phyloP scores from a whole-genome alignment of 2,888 invertebrate genomes.

The Microctonus aethiopoides region DNA sequence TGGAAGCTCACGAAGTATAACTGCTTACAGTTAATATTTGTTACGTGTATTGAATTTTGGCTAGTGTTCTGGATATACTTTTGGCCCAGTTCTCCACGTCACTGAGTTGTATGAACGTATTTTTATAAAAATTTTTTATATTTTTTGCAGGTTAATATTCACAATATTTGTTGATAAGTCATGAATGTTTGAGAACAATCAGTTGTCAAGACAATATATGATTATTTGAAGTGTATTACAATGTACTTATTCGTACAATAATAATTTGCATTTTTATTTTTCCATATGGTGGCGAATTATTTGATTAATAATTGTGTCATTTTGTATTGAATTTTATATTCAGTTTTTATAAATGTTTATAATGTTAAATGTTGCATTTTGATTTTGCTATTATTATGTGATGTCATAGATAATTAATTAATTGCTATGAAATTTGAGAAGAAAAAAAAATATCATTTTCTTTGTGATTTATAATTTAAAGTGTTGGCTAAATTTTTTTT shows the following conservation, averaged over 20 bases:
- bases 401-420: too few relatives aligned
- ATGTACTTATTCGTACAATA: too few relatives aligned
- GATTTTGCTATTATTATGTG: too few relatives aligned
- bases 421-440: too few relatives aligned
- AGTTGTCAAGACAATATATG: not conserved
- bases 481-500: not conserved
- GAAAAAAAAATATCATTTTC: not conserved
- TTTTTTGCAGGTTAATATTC: not conserved
- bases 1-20: not conserved
- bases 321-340: too few relatives aligned
- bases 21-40: constrained; percentile 4
- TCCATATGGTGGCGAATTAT: not conserved
- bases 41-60: constrained; percentile 5
- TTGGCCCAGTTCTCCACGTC: constrained; percentile 10
- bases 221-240: not conserved
- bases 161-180: not conserved
- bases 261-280: not conserved
- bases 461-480: not conserved
- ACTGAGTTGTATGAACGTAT: constrained; percentile 17
- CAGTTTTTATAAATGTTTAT: too few relatives aligned
- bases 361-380: too few relatives aligned
- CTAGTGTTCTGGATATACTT: constrained; percentile 8
- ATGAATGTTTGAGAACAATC: not conserved
- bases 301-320: too few relatives aligned
- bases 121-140: constrained; percentile 1